Percentiles rank a stretch among this genome's conserved stretches.
phyloP scores from a whole-genome alignment of 2,888 invertebrate genomes.

The Strigamia transsilvanica region DNA sequence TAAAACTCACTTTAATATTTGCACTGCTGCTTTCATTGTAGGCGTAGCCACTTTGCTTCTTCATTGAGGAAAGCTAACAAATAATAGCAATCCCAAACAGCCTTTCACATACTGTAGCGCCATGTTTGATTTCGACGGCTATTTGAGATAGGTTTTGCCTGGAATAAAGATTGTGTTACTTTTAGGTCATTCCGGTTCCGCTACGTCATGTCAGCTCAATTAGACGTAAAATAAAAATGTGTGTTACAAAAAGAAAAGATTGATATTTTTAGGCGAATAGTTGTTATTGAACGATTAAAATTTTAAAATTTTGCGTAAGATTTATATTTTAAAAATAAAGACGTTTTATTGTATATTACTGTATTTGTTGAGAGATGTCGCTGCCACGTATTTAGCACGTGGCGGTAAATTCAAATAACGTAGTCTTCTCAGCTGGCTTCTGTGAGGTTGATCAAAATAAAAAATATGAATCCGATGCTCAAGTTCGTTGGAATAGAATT shows the following conservation, averaged over 20 bases:
- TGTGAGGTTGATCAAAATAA: no score
- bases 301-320: no score
- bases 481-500: no score
- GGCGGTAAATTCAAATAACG: neutral
- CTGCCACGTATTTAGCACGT: neutral
- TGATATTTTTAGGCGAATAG: neutral
- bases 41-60: neutral
- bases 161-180: constrained; percentile 17
- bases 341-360: neutral
- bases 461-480: no score
- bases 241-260: neutral
- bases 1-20: constrained; percentile 55
- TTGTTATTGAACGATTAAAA: no score
- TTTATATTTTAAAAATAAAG: neutral
- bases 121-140: constrained; percentile 33
- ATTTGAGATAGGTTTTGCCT: constrained; percentile 18
- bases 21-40: constrained; percentile 56
- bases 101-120: constrained; percentile 43
- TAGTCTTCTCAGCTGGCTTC: no score
- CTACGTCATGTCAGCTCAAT: neutral
- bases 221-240: neutral
- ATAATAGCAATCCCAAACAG: constrained; percentile 43
- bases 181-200: constrained; percentile 14
- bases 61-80: constrained; percentile 51
- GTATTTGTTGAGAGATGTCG: neutral